Base-by-base conservation (phyloP, 2,113 vertebrate species). In the Elephantulus edwardii region DNA sequence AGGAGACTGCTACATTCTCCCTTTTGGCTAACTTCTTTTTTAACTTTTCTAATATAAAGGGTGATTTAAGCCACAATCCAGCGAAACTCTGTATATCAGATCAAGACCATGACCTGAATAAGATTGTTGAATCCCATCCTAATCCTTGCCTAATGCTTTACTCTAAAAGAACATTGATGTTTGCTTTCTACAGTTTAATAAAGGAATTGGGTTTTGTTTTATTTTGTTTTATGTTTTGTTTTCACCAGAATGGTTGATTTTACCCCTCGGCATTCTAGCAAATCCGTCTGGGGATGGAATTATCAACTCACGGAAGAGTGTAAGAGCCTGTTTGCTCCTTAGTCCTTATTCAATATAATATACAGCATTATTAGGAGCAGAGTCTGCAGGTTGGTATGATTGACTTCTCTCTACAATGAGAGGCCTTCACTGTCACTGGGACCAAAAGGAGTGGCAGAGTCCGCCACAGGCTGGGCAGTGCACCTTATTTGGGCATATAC, bases 261-360 rank as follows among this genome's bases (percentile, higher is more conserved):
- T 94, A 8, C 92, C n/a, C 14, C 50, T 92, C 66, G 40, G 28
- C 52, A 11, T 92, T 54, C 33, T 3, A 83, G 62, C 56, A 92
- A 62, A 94, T 50, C 8, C 24, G 66, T 60, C 85, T 83, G 44
- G 64, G 30, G 46, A 88, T 8, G 93, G 71, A 94, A 94, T 80
- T 93, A 91, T 2, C 35, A 13, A 80, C 30, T 88, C 35, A 90
- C 92, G 86, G 94, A 95, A 91, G 6, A 93, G 22, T 38, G 58
- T 16, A 81, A 20, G 33, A 3, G 1, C 91, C 84, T 80, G 94
- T 1, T 92, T 89, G 44, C 6, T 82, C 2, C 0, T 1, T 94
- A 91, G 89, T 92, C 96, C 95, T 78, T 95, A 90, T 83, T 84
- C 33, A 89, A 1, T 78, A 10, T 85, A 91, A 91, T 83, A 88